phyloP scores from a whole-genome alignment of 23 tunicate genomes.

The Diplosoma virens region DNA sequence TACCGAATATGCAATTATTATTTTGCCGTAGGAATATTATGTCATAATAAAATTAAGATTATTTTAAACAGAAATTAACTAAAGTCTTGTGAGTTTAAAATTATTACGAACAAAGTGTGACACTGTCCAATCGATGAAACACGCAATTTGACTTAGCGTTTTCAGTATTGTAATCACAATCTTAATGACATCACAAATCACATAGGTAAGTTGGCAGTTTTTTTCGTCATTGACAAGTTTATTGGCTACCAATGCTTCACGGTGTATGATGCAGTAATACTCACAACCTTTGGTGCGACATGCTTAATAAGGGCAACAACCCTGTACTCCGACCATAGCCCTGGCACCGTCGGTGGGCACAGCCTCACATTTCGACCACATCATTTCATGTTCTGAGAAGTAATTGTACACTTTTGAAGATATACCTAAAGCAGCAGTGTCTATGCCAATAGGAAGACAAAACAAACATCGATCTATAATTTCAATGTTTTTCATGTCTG shows the following conservation, averaged over 20 bases:
- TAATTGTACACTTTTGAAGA: constrained; percentile 51
- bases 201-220: constrained; percentile 59
- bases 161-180: constrained; percentile 48
- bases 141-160: constrained; percentile 47
- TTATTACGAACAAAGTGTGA: too few relatives aligned
- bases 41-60: too few relatives aligned
- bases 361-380: constrained; percentile 47
- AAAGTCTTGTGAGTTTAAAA: too few relatives aligned
- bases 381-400: constrained; percentile 41
- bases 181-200: constrained; percentile 55
- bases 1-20: too few relatives aligned
- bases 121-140: too few relatives aligned
- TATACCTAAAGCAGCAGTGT: constrained; percentile 40
- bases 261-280: constrained; percentile 30
- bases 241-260: constrained; percentile 57
- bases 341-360: constrained; percentile 47
- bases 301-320: constrained; percentile 37
- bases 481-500: constrained; percentile 3
- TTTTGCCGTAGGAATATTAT: too few relatives aligned
- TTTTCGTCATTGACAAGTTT: constrained; percentile 53
- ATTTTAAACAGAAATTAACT: too few relatives aligned
- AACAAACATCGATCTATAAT: constrained; percentile 44
- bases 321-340: constrained; percentile 41
- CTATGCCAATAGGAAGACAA: constrained; percentile 50
- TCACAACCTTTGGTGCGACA: constrained; percentile 35